Conservation (phyloP, 2,888 invertebrate genomes). For the Drosophila formosana region DNA sequence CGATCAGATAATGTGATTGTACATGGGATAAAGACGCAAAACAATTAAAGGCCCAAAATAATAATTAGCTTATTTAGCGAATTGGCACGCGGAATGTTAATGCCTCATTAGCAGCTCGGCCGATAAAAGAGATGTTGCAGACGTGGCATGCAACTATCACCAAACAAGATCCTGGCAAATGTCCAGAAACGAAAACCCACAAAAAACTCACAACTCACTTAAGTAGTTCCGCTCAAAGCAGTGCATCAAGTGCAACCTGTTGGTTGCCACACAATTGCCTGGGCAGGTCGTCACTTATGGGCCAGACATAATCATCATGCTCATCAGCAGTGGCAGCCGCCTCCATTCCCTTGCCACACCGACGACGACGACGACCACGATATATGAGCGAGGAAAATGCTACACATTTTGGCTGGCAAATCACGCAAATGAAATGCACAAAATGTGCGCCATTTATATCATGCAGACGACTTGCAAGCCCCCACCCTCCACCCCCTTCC, state of each 20-base stretch:
- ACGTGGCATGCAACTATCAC: constrained; percentile 8
- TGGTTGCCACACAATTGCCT: constrained; percentile 44
- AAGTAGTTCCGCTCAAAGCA: constrained; percentile 31
- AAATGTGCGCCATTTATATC: constrained; percentile 79
- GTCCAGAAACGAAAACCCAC: constrained; percentile 30
- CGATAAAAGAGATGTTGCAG: constrained; percentile 27
- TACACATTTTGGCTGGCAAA: constrained; percentile 73
- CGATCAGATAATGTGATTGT: constrained; percentile 26
- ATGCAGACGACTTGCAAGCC: constrained; percentile 42
- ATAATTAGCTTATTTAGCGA: constrained; percentile 15
- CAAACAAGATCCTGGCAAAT: constrained; percentile 37
- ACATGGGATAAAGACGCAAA: constrained; percentile 20
- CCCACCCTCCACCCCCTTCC: neutral
- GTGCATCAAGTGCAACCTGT: constrained; percentile 40
- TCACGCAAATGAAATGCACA: constrained; percentile 81
- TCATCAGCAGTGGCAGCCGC: constrained; percentile 39
- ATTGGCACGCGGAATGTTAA: constrained; percentile 24
- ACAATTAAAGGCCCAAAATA: constrained; percentile 46
- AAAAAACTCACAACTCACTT: constrained; percentile 23
- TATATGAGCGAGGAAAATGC: constrained; percentile 51
- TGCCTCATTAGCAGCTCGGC: constrained; percentile 41
- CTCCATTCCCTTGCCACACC: constrained; percentile 2
- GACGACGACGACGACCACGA: constrained; percentile 25
- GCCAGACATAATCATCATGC: constrained; percentile 57
- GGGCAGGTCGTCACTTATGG: constrained; percentile 51